Evolutionary conservation across 1,140 invertebrate species (phyloP).

Genomic region (Calliphora vicina): DNA sequence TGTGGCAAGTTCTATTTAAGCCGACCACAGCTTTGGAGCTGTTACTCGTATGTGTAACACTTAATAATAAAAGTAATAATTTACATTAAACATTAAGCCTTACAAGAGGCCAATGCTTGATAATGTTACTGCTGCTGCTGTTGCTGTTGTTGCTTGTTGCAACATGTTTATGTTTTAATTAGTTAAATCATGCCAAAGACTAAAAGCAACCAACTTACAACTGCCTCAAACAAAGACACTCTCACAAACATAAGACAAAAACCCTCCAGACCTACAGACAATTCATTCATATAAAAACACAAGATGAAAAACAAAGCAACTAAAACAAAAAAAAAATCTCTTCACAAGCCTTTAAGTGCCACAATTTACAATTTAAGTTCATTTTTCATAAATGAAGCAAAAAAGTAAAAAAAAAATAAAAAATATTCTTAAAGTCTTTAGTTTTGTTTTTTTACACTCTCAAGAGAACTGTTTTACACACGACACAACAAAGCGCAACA

Average conservation of each 20-base stretch:
- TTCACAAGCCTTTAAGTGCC: conserved; percentile 32
- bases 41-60: background rate
- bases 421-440: background rate
- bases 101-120: background rate
- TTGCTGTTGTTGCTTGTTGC: background rate
- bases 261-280: no score
- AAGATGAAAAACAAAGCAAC: background rate
- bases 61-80: conserved; percentile 6
- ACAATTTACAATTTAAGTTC: conserved; percentile 34
- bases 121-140: background rate
- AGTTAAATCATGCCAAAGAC: conserved; percentile 22
- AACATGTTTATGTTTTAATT: conserved; percentile 35
- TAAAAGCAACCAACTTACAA: background rate
- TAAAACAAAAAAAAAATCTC: conserved; percentile 6
- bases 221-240: background rate
- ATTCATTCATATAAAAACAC: background rate
- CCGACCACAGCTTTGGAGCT: no score
- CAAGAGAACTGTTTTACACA: background rate
- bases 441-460: background rate
- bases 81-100: background rate
- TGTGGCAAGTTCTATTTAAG: no score
- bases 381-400: conserved; percentile 30
- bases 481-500: conserved; percentile 32
- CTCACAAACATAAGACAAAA: background rate
- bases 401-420: background rate